Evolutionary conservation across 2,113 vertebrate genomes (phyloP), one percentile per base, ranked within the genome.

Genomic region (Ochotona princeps): DNA sequence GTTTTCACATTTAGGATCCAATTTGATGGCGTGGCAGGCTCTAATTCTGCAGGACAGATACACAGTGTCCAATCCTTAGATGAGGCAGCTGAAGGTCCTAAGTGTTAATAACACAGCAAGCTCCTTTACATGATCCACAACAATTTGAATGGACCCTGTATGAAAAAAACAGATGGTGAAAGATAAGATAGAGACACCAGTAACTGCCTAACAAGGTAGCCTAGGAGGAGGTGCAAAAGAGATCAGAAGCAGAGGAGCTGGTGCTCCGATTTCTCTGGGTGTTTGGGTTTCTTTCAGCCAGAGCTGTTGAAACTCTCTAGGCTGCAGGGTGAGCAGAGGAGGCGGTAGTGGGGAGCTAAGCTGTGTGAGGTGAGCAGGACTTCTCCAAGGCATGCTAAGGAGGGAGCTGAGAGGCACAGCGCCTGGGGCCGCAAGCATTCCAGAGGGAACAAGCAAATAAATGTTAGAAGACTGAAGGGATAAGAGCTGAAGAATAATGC

Each of bases 1-100:
- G 35, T 93, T 89, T 94, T 79, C 11, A 63, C 12, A 21, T 69
- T 87, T 90, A 51, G 81, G 90, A 75, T 35, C 67, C 95, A 61
- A 74, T 63, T n/a, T 75, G 54, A 89, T 47, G 76, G 63, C 17
- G 18, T 38, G 38, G 60, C 11, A 82, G 61, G 81, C 54, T 85
- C 72, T 26, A 79, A n/a, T 67, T 83, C 74, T 30, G 51, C 21
- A 32, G 49, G 35, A 61, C 49, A 66, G 72, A 32, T 80, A 80
- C 10, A 4, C 60, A 63, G 25, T 25, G 38, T 38, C 6, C 81
- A 92, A 54, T 78, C 61, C 3, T 57, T 79, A n/a, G 47, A 57
- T 69, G 20, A 83, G 65, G 49, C 87, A 61, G 84, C 7, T n/a
- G 60, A 94, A 60, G n/a, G 47, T 25, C 1, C 26, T 44, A 44